Conservation (phyloP, 2,888 invertebrate genomes). For the Theodoxus fluviatilis region DNA sequence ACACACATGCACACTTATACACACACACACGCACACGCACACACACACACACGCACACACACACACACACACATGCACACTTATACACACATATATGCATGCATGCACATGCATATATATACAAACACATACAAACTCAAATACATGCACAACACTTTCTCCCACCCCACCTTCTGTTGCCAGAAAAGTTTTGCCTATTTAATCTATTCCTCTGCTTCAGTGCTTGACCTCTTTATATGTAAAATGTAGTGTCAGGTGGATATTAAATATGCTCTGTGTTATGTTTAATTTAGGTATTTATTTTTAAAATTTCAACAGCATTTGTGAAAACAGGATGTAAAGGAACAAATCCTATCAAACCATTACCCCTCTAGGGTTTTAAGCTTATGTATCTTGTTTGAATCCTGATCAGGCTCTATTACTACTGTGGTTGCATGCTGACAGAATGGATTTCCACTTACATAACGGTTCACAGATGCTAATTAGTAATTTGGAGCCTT, state of each 20-base stretch:
- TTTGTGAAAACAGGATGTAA: too few species aligned
- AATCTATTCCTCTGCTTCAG: too few species aligned
- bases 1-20: not conserved
- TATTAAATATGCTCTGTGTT: too few species aligned
- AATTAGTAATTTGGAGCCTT: not conserved
- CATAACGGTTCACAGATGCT: not conserved
- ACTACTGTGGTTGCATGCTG: not conserved
- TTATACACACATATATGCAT: not conserved
- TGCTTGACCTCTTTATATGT: too few species aligned
- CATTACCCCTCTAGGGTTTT: not conserved
- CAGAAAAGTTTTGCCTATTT: too few species aligned
- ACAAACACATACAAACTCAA: not conserved
- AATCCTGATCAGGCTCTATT: not conserved
- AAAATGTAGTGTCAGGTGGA: too few species aligned
- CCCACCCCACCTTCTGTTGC: too few species aligned
- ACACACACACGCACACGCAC: not conserved
- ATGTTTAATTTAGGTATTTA: too few species aligned
- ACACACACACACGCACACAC: slow-evolving; percentile 5
- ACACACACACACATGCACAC: slow-evolving; percentile 7
- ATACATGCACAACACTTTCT: not conserved
- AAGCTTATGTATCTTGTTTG: not conserved
- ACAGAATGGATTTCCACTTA: not conserved
- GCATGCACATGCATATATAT: not conserved
- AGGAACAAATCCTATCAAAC: too few species aligned
- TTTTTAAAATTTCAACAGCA: too few species aligned